Evolutionary conservation across 2,797 vertebrate species (phyloP), one percentile per base, ranked within the genome.

Genomic region (Carcharodon carcharias): DNA sequence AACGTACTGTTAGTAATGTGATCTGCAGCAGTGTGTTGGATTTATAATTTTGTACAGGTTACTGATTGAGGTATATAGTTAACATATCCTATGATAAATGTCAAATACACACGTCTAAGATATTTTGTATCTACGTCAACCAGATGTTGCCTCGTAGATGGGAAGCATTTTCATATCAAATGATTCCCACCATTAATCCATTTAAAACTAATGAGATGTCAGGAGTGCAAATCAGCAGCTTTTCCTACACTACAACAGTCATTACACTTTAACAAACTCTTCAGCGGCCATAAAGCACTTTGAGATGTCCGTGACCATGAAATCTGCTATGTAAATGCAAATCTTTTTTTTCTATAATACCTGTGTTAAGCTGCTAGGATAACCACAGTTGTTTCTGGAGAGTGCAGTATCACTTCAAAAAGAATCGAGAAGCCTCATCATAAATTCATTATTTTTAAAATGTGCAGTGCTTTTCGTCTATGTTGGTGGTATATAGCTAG

Each of bases 1-100:
- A 14, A 0, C 58, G 6, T n/a, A 35, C 40, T 23, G 96, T 91
- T 96, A 96, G 28, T 69, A 71, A 92, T 28, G 35, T 96, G 96
- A 63, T 63, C 96, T 96, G 96, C 96, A 96, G 95, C 96, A 88
- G 96, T 58, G 96, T 97, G 82, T 96, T 96, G 96, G 96, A 65
- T 96, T 95, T 96, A 73, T 35, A 96, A 85, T 54, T 96, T 61
- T 96, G 96, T 96, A 96, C 96, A 96, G 96, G 96, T 77, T 96
- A 96, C 9, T 93, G 63, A 45, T 67, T 67, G 61, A n/a, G 35
- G 4, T 31, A 9, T 5, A 0, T 4, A 28, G 23, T 45, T 45
- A 45, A 85, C 18, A 45, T 93, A n/a, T 40, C 18, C 61, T 65
- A 40, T 40, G 35, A 21, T 63, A 63, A 40, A 65, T 65, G 61